A percentile compares a stretch with the other conserved stretches of the same genome.
Evolutionary conservation across 2,888 invertebrate genomes (phyloP).

Genomic region (Ornithoptera alexandrae): DNA sequence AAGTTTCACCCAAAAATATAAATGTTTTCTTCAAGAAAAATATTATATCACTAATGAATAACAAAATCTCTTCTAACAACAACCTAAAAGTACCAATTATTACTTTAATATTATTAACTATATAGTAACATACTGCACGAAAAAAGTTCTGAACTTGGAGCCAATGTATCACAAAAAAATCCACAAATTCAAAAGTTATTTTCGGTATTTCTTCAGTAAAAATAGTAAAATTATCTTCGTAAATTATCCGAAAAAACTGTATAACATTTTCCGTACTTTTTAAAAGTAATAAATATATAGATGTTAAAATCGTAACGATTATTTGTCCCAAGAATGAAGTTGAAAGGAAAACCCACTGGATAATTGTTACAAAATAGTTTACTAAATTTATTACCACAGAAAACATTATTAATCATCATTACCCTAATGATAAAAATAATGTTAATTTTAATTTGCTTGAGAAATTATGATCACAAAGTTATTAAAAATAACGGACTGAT

Average conservation of each 20-base stretch:
- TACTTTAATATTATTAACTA: conserved; percentile 41
- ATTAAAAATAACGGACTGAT: too few species aligned
- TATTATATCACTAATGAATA: conserved; percentile 52
- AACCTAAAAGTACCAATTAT: conserved; percentile 42
- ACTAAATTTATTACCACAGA: conserved; percentile 59
- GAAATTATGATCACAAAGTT: too few species aligned
- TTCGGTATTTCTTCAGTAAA: conserved; percentile 67
- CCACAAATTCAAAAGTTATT: conserved; percentile 31
- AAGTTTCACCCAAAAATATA: conserved; percentile 60
- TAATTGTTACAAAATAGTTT: conserved; percentile 50
- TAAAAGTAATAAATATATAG: conserved; percentile 43
- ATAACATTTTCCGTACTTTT: conserved; percentile 44
- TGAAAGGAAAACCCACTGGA: conserved; percentile 52
- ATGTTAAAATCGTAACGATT: conserved; percentile 53
- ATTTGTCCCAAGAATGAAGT: conserved; percentile 63
- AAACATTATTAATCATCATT: conserved; percentile 54
- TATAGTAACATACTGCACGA: conserved; percentile 38
- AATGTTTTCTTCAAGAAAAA: conserved; percentile 50
- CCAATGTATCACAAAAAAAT: conserved; percentile 33
- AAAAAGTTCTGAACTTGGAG: conserved; percentile 42
- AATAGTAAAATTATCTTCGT: conserved; percentile 66
- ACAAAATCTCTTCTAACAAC: conserved; percentile 42
- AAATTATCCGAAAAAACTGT: conserved; percentile 63
- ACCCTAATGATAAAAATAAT: neutral
- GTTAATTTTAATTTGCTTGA: neutral